Evolutionary conservation across 2,797 vertebrate genomes (phyloP), one percentile per base, ranked within the genome.

Genomic region (Urophycis tenuis): DNA sequence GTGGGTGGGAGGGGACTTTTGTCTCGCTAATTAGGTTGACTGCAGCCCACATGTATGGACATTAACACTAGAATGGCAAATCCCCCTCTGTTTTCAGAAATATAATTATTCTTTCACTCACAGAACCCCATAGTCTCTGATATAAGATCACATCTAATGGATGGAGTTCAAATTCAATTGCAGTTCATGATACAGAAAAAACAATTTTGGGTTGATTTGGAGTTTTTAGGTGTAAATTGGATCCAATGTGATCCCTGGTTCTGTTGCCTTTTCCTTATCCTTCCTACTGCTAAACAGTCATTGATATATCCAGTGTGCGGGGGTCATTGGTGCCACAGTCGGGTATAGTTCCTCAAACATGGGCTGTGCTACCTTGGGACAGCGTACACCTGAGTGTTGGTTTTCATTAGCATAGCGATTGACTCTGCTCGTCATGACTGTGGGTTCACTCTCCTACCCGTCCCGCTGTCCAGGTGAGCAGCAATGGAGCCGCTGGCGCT

Each of bases 401-500:
- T 69, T 69, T 69, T 69, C 2, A 30, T 69, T 30, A 69, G 64
- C 64, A 69, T 69, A 60, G 49, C 49, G 3, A 5, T 8, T 87
- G 72, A 67, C 32, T 0, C 0, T 72, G 12, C 75, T 25, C 8
- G 53, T 34, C 25, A n/a, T 14, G 67, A 79, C 30, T 32, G 9
- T 83, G 9, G 41, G 19, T 77, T 15, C 53, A 17, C 85, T 25
- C 12, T 25, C 53, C 19, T 8, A n/a, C 53, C 22, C 8, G 1
- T 1, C n/a, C 36, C 2, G 36, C 73, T 74, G 81, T 84, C 60
- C 85, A 97, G 94, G 93, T 96, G 80, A 95, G 92, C 89, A 95
- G 94, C 88, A 96, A 96, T 93, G 95, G 95, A 77, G 94, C 91
- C 74, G 91, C 91, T 81, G 91, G 92, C 12, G 60, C 60, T 3